Percentiles rank a stretch among this genome's conserved stretches.
These are phyloP conservation scores for Erebia ligea DNA, from an alignment of 2,888 invertebrate genomes.

Conservation along the genomic window DNA sequence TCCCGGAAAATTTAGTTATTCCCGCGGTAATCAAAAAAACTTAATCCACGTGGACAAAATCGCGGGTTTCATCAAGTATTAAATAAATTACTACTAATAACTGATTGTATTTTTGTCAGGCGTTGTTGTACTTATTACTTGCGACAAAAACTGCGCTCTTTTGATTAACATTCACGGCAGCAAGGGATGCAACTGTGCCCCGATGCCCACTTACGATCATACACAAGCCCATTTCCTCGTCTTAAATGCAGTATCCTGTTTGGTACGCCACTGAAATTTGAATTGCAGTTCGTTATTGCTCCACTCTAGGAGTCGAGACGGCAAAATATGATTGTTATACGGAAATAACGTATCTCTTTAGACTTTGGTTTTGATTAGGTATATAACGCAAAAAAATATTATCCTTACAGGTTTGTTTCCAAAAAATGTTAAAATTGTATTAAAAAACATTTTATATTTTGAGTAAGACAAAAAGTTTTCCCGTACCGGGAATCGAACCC, in stretches of 20 bases:
- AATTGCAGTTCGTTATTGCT: conserved; percentile 16
- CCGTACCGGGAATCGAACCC: conserved; percentile 89
- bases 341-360: no score
- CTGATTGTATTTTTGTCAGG: neutral
- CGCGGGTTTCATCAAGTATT: no score
- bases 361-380: no score
- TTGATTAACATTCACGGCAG: conserved; percentile 37
- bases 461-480: neutral
- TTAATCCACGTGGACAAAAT: no score
- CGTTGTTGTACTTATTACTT: neutral
- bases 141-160: conserved; percentile 3
- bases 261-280: conserved; percentile 31
- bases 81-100: no score
- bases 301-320: neutral
- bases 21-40: no score
- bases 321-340: no score
- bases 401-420: no score
- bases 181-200: conserved; percentile 35
- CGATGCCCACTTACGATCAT: conserved; percentile 12
- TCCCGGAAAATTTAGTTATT: no score
- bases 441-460: neutral
- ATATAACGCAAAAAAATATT: no score
- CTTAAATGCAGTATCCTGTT: conserved; percentile 39
- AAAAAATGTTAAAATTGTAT: no score
- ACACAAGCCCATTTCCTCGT: conserved; percentile 36